These are phyloP conservation scores for Caracal caracal DNA, from an alignment of 2,113 vertebrate species.

Conservation along the genomic window DNA sequence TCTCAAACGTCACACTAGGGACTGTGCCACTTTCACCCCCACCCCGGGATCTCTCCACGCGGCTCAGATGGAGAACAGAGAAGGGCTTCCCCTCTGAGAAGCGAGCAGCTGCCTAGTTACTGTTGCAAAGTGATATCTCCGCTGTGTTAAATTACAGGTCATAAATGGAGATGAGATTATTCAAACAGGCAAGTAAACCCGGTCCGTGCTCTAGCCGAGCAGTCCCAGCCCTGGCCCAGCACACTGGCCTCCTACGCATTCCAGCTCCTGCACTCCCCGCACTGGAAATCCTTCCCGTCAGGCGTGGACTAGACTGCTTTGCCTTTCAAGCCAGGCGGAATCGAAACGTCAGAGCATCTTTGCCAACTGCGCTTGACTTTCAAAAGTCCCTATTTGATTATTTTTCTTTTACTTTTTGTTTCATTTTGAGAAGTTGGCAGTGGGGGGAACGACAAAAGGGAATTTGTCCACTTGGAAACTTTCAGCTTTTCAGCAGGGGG, in stretches of 20 bases:
- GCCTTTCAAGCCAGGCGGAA: slow-evolving; percentile 30
- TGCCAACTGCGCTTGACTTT: slow-evolving; percentile 35
- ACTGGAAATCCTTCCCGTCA: background rate
- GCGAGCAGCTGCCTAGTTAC: slow-evolving; percentile 79
- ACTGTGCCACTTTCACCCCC: background rate
- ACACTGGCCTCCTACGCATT: slow-evolving; percentile 88
- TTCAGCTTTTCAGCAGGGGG: background rate
- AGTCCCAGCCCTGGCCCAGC: slow-evolving; percentile 86
- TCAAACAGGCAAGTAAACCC: slow-evolving; percentile 95
- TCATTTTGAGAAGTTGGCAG: slow-evolving; percentile 16
- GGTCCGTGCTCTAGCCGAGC: slow-evolving; percentile 87
- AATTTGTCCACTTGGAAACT: slow-evolving; percentile 12
- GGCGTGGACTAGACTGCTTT: background rate
- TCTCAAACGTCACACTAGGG: background rate
- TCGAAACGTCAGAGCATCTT: slow-evolving; percentile 25
- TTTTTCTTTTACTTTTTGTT: slow-evolving; percentile 41
- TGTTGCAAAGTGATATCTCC: slow-evolving; percentile 87
- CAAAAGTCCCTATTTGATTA: slow-evolving; percentile 58
- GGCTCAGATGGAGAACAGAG: slow-evolving; percentile 45
- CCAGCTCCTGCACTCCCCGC: slow-evolving; percentile 86
- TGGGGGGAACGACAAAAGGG: background rate
- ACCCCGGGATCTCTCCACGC: background rate
- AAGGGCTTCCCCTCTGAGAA: slow-evolving; percentile 68
- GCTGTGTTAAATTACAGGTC: slow-evolving; percentile 97
- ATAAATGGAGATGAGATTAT: slow-evolving; percentile 94